These are phyloP conservation scores for Argyresthia goedartella DNA, from an alignment of 2,888 invertebrate species.

Conservation along the genomic window DNA sequence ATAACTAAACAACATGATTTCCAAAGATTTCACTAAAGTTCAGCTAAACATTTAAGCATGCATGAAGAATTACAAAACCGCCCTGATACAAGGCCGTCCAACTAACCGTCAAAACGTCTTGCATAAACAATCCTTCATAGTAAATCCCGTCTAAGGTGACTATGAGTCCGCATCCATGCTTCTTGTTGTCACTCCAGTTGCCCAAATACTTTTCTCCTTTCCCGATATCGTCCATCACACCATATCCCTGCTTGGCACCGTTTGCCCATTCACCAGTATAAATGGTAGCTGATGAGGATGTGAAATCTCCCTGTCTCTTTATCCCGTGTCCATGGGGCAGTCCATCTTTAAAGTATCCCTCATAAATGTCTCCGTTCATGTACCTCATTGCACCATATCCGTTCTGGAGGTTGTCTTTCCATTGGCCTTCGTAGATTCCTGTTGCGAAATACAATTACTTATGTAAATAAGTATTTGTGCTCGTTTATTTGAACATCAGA, in stretches of 20 bases:
- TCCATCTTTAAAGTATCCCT: conserved; percentile 90
- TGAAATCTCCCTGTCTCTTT: conserved; percentile 83
- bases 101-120: conserved; percentile 81
- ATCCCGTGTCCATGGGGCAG: conserved; percentile 88
- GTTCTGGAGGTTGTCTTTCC: conserved; percentile 87
- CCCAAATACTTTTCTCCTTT: conserved; percentile 93
- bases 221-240: conserved; percentile 88
- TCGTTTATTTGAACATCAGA: too few species aligned
- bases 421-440: conserved; percentile 83
- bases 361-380: conserved; percentile 83
- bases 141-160: conserved; percentile 92
- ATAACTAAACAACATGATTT: not conserved
- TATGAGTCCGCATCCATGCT: conserved; percentile 87
- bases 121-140: conserved; percentile 88
- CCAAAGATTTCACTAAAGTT: not conserved
- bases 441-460: conserved; percentile 15
- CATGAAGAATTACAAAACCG: not conserved
- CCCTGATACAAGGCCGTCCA: not conserved
- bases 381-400: conserved; percentile 85
- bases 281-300: conserved; percentile 79
- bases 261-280: conserved; percentile 92
- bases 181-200: conserved; percentile 87
- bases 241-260: conserved; percentile 87
- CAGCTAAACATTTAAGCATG: not conserved
- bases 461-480: too few species aligned